Evolutionary conservation across 2,888 invertebrate species (phyloP).

Genomic region (Masnerella sp.): DNA sequence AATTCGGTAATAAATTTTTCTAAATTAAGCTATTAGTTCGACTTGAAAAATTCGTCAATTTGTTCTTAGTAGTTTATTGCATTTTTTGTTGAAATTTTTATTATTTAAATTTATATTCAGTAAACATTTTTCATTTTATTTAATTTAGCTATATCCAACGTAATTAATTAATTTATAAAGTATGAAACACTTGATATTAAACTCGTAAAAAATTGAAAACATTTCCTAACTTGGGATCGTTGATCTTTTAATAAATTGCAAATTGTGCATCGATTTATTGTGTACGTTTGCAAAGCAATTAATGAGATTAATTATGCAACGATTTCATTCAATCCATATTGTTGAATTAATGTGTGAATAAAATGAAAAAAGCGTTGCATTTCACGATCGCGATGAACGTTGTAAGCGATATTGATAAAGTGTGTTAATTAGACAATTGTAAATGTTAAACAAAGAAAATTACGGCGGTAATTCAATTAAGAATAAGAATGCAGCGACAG

Average conservation of each 20-base stretch:
- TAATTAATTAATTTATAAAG: too few species aligned
- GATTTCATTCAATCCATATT: constrained; percentile 31
- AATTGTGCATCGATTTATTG: constrained; percentile 6
- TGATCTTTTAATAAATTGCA: constrained; percentile 22
- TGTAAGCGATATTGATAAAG: constrained; percentile 16
- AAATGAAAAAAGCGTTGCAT: constrained; percentile 22
- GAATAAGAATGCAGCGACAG: constrained; percentile 17
- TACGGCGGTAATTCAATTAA: constrained; percentile 16
- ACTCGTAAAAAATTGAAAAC: too few species aligned
- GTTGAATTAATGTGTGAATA: constrained; percentile 36
- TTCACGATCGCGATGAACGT: not conserved
- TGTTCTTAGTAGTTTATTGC: too few species aligned
- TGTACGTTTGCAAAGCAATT: not conserved
- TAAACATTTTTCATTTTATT: too few species aligned
- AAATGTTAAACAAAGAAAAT: constrained; percentile 29
- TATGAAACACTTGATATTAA: too few species aligned
- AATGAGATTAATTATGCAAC: constrained; percentile 29
- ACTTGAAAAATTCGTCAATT: too few species aligned
- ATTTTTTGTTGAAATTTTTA: too few species aligned
- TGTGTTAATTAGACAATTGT: constrained; percentile 37
- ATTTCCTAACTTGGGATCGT: not conserved
- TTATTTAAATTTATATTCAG: too few species aligned
- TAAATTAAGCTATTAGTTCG: too few species aligned
- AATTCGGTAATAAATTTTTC: too few species aligned
- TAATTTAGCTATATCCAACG: too few species aligned